Evolutionary conservation across 1,140 invertebrate genomes (phyloP), one percentile per base, ranked within the genome.

Genomic region (Dufourea novaeangliae): DNA sequence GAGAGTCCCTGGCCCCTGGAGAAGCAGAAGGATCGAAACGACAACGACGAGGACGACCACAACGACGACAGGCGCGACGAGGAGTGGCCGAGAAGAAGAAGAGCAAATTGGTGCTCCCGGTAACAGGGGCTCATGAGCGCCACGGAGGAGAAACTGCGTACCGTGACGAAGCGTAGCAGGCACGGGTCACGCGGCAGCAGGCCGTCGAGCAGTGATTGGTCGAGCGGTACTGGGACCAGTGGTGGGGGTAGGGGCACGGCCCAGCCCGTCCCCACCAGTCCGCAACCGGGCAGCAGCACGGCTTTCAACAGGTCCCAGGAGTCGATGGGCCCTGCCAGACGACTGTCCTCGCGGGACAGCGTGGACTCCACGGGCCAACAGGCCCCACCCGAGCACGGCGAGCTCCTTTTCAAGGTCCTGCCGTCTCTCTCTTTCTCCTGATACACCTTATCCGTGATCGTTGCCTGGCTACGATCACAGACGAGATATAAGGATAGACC

Each of bases 61-160:
- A 14, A 57, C 59, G 32, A 77, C 75, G 68, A 67, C 68, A 34
- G 46, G 80, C 78, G 83, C 85, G 86, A 84, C 85, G 88, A 92
- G 89, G 90, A 92, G 90, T 92, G 91, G 91, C 85, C 90, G 89
- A 92, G 91, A 92, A 92, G 91, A 92, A 92, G 91, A 92, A 92
- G 91, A 92, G 91, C 91, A 92, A 92, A 92, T 92, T 92, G 91
- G 91, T 92, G 91, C 91, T 92, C 91, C 82, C 84, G 57, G 86
- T 89, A 92, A 59, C 88, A 91, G 92, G 90, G 78, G 70, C 74
- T 50, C 87, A 92, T 90, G 84, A 91, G 67, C 69, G 25, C 25
- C 32, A 84, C 87, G 88, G 90, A 91, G 89, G 87, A 88, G 66
- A 88, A 78, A 32, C 68, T 78, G 68, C 86, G 87, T 70, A 71